phyloP scores from a whole-genome alignment of 2,113 vertebrate genomes.

The Vanacampus margaritifer region DNA sequence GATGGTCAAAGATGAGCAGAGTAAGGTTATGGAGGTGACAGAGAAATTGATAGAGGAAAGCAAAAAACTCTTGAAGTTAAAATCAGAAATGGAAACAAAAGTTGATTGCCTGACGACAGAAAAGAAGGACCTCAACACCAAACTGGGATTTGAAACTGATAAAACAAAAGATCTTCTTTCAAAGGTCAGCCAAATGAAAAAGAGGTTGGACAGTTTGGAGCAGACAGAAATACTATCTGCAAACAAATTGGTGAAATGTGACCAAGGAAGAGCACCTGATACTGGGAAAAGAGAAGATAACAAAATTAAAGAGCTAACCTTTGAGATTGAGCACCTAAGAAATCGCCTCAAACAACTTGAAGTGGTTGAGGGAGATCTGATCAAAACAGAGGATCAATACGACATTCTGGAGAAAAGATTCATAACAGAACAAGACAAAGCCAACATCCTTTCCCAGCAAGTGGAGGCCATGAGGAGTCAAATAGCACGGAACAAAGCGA shows the following conservation, averaged over 20 bases:
- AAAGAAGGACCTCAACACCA: constrained; percentile 80
- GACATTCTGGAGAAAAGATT: constrained; percentile 91
- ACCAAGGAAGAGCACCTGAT: constrained; percentile 59
- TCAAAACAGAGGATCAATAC: constrained; percentile 95
- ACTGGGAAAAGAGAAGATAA: constrained; percentile 74
- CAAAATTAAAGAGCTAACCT: constrained; percentile 84
- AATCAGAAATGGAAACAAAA: constrained; percentile 94
- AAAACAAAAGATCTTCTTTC: constrained; percentile 82
- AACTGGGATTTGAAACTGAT: constrained; percentile 80
- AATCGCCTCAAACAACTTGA: constrained; percentile 90
- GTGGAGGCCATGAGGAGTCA: constrained; percentile 91
- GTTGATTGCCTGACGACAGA: constrained; percentile 82
- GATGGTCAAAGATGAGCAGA: constrained; percentile 86
- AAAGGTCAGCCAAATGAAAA: constrained; percentile 82
- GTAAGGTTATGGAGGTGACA: constrained; percentile 93
- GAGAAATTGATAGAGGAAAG: constrained; percentile 97
- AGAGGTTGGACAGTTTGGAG: constrained; percentile 82
- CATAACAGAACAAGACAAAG: constrained; percentile 90
- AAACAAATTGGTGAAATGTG: constrained; percentile 74
- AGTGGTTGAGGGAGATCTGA: constrained; percentile 91
- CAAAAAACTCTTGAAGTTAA: constrained; percentile 91
- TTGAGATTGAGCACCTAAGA: constrained; percentile 89
- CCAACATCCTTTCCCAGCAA: constrained; percentile 88
- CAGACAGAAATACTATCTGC: constrained; percentile 79
- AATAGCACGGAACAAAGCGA: constrained; percentile 85